Percentiles rank a stretch among this genome's conserved stretches.
These are phyloP conservation scores for Rhorus exstirpatorius DNA, from an alignment of 2,888 invertebrate species.

Conservation along the genomic window DNA sequence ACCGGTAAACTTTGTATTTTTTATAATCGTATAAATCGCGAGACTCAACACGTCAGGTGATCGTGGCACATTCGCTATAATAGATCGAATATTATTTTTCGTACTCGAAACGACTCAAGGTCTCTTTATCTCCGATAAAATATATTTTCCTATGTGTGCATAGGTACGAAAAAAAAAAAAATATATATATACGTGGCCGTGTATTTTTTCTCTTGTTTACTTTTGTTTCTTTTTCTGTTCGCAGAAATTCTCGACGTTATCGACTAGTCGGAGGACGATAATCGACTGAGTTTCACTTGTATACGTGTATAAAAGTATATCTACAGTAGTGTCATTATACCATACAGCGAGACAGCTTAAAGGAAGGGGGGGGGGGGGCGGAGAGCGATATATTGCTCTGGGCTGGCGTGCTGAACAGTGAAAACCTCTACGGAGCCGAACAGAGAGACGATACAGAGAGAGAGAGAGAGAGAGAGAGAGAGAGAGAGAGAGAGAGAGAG, in stretches of 20 bases:
- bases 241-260: slow-evolving; percentile 44
- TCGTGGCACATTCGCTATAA: slow-evolving; percentile 1
- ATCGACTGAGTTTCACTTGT: slow-evolving; percentile 58
- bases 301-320: slow-evolving; percentile 5
- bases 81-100: slow-evolving; percentile 15
- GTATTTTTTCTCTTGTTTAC: slow-evolving; percentile 18
- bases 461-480: too few species aligned
- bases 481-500: too few species aligned
- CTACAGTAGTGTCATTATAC: slow-evolving; percentile 28
- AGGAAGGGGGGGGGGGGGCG: background rate
- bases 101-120: slow-evolving; percentile 17
- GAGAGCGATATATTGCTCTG: slow-evolving; percentile 12
- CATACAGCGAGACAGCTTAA: background rate
- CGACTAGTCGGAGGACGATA: slow-evolving; percentile 55
- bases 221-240: slow-evolving; percentile 3
- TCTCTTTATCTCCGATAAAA: slow-evolving; percentile 56
- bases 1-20: background rate
- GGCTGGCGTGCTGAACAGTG: slow-evolving; percentile 30
- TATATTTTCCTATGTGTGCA: slow-evolving; percentile 7
- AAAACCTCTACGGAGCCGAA: slow-evolving; percentile 30
- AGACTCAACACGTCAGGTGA: background rate
- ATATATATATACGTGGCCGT: slow-evolving; percentile 14
- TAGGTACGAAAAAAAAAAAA: slow-evolving; percentile 13
- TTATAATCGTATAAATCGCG: background rate
- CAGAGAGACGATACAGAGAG: slow-evolving; percentile 24